A percentile compares a stretch with the other conserved stretches of the same genome.
These are phyloP conservation scores for Montipora efflorescens DNA, from an alignment of 64 coral and sea anemone genomes.

Conservation along the genomic window DNA sequence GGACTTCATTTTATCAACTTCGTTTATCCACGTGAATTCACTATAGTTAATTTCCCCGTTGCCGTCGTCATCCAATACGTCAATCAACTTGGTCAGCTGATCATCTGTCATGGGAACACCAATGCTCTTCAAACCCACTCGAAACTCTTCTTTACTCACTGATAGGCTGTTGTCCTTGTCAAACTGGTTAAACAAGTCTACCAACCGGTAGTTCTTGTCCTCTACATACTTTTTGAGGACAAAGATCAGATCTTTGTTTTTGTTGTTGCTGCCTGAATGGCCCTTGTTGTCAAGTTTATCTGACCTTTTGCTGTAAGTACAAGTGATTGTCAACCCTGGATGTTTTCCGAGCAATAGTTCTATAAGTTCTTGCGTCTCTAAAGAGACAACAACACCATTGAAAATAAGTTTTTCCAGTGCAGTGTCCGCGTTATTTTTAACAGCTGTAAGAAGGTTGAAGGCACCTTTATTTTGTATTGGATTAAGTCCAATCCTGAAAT, in stretches of 20 bases:
- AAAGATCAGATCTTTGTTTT: constrained; percentile 71
- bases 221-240: constrained; percentile 80
- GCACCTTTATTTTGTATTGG: constrained; percentile 80
- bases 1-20: constrained; percentile 32
- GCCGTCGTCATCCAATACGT: constrained; percentile 83
- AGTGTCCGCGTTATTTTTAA: constrained; percentile 73
- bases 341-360: constrained; percentile 60
- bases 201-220: constrained; percentile 77
- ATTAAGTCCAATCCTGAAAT: constrained; percentile 79
- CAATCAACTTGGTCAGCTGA: constrained; percentile 73
- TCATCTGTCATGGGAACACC: constrained; percentile 82
- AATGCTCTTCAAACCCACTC: constrained; percentile 76
- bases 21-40: constrained; percentile 91
- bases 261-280: constrained; percentile 24
- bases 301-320: constrained; percentile 58
- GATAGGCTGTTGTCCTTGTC: constrained; percentile 97
- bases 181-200: constrained; percentile 97
- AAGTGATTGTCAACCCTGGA: constrained; percentile 67
- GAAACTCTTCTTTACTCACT: constrained; percentile 83
- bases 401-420: constrained; percentile 76
- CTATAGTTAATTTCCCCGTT: constrained; percentile 90
- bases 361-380: constrained; percentile 74
- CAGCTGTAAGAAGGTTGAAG: constrained; percentile 58
- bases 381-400: constrained; percentile 81
- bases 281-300: constrained; percentile 47